A percentile compares a stretch with the other conserved stretches of the same genome.
These are phyloP conservation scores for Montipora capitata DNA, from an alignment of 92 coral and sea anemone species.

Conservation along the genomic window DNA sequence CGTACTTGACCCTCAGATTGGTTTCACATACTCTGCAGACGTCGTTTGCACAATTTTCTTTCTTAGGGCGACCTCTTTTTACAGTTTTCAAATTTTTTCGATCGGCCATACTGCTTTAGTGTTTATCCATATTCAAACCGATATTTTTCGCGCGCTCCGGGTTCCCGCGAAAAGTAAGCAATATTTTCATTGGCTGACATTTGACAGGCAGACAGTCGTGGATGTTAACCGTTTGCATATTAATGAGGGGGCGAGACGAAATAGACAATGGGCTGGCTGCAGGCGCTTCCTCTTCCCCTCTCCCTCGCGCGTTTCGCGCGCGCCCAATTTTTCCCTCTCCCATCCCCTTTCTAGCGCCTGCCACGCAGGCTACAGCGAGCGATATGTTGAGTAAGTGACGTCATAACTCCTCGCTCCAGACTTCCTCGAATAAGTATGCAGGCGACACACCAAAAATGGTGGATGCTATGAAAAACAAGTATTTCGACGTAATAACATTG, in stretches of 20 bases:
- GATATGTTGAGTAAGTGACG: too few species aligned
- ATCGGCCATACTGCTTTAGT: neutral
- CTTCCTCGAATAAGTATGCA: too few species aligned
- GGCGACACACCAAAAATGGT: too few species aligned
- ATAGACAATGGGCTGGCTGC: neutral
- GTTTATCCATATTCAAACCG: neutral
- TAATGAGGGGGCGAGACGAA: constrained; percentile 2
- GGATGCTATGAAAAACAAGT: too few species aligned
- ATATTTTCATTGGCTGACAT: neutral
- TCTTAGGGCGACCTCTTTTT: neutral
- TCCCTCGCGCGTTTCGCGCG: neutral
- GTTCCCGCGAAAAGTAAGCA: constrained; percentile 12
- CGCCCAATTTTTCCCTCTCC: neutral
- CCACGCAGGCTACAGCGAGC: constrained; percentile 17
- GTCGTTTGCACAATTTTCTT: neutral
- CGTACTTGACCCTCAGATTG: neutral
- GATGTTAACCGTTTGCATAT: neutral
- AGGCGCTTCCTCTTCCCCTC: constrained; percentile 29
- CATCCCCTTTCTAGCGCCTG: constrained; percentile 15
- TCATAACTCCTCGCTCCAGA: too few species aligned
- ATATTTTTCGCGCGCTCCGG: neutral
- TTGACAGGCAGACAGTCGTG: constrained; percentile 5
- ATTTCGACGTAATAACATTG: too few species aligned
- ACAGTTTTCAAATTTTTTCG: neutral
- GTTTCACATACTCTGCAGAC: neutral